Percentiles rank a stretch among this genome's conserved stretches.
These are phyloP conservation scores for Anabas testudineus DNA, from an alignment of 2,797 vertebrate genomes.

Conservation along the genomic window DNA sequence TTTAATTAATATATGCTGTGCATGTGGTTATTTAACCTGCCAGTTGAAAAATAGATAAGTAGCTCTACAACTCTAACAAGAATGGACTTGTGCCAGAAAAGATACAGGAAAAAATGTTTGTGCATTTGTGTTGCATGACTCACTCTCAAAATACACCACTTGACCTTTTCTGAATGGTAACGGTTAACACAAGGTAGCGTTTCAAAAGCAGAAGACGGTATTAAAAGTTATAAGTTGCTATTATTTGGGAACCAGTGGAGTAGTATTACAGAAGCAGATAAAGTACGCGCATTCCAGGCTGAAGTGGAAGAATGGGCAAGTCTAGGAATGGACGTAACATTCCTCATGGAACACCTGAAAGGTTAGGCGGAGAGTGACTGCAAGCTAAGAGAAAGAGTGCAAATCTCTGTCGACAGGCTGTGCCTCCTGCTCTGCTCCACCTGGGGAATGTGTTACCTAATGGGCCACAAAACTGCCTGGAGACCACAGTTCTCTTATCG, in stretches of 20 bases:
- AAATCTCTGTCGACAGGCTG: constrained; percentile 78
- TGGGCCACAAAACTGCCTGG: constrained; percentile 79
- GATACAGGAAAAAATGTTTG: not conserved
- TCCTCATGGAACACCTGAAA: constrained; percentile 77
- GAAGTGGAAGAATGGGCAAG: constrained; percentile 62
- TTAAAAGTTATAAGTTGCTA: constrained; percentile 20
- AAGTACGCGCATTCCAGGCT: constrained; percentile 61
- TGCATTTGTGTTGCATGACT: constrained; percentile 20
- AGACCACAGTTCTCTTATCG: constrained; percentile 78
- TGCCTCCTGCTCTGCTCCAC: constrained; percentile 71
- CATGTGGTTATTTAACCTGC: constrained; percentile 67
- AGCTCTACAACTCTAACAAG: constrained; percentile 55
- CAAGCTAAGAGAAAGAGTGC: constrained; percentile 74
- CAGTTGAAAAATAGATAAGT: constrained; percentile 58
- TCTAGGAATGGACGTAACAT: constrained; percentile 69
- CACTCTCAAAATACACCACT: constrained; percentile 35
- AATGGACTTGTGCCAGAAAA: constrained; percentile 64
- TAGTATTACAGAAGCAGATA: constrained; percentile 21
- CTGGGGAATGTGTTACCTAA: constrained; percentile 83
- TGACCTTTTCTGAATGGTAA: constrained; percentile 26
- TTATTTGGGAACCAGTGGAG: constrained; percentile 26
- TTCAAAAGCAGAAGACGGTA: constrained; percentile 21
- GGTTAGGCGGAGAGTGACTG: constrained; percentile 66
- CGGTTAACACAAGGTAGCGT: constrained; percentile 13
- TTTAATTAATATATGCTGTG: constrained; percentile 61